Evolutionary conservation across 2,888 invertebrate species (phyloP).

Genomic region (Chrysotoxum bicinctum): DNA sequence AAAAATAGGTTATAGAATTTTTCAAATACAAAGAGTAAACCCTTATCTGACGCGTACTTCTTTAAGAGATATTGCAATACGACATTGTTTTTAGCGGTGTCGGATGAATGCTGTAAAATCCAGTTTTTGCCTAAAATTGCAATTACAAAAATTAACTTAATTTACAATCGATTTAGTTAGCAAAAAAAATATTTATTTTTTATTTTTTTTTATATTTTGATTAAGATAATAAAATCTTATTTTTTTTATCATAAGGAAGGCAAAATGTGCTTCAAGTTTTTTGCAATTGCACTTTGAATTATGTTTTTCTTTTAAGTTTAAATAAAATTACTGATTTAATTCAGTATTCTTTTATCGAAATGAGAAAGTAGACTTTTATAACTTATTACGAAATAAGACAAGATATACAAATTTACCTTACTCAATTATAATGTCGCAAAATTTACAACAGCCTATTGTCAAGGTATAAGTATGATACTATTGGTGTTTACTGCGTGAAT

Average conservation of each 20-base stretch:
- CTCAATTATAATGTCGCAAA: not conserved
- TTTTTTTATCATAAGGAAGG: not conserved
- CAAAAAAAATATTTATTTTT: slow-evolving; percentile 28
- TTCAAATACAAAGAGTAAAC: slow-evolving; percentile 71
- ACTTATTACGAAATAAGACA: slow-evolving; percentile 17
- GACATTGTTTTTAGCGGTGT: slow-evolving; percentile 91
- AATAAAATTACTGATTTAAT: not conserved
- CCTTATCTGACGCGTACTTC: slow-evolving; percentile 85
- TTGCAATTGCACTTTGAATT: slow-evolving; percentile 18
- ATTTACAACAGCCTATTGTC: no score
- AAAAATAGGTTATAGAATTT: slow-evolving; percentile 55
- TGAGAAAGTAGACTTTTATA: slow-evolving; percentile 42
- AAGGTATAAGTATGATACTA: no score
- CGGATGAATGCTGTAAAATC: slow-evolving; percentile 95
- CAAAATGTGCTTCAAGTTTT: not conserved
- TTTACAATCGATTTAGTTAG: slow-evolving; percentile 74
- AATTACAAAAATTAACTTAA: slow-evolving; percentile 82
- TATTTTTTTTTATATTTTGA: slow-evolving; percentile 29
- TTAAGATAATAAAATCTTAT: not conserved
- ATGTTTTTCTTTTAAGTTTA: not conserved
- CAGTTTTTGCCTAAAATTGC: slow-evolving; percentile 92
- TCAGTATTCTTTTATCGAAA: slow-evolving; percentile 10
- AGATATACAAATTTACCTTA: not conserved
- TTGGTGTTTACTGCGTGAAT: no score
- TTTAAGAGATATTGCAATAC: slow-evolving; percentile 94